Base-by-base conservation (phyloP, 2,888 invertebrate genomes). In the Hirtodrosophila histrioides region DNA sequence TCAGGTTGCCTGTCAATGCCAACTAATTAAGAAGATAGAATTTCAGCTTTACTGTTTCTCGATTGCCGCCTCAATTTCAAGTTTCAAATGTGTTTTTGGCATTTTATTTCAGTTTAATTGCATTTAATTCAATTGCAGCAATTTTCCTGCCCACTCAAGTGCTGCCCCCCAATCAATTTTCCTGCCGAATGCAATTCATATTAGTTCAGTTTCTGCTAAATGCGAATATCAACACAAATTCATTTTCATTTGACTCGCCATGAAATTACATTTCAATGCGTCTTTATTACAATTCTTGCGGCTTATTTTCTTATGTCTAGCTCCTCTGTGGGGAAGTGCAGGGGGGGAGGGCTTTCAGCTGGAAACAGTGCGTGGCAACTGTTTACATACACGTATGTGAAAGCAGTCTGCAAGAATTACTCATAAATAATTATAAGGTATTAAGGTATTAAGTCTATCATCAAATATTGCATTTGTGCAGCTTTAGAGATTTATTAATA, bases 21-120 rank as follows among this genome's bases (percentile, higher is more conserved):
- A 69, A 33, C 66, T 70, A 75, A 73, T 73, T 73, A 66, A 61
- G 50, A 49, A 56, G 36, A 70, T 75, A 49, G 40, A 61, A 57
- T 70, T 64, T 60, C 35, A 27, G 17, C 55, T 60, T 55, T 27
- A 29, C 39, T 35, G 35, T 49, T 23, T 27, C 12, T 44, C 37
- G 33, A 55, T 66, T 43, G 39, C 35, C 9, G 9, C 33, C 51
- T 48, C 43, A 17, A n/a, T 53, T 24, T 24, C 27, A 31, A n/a
- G 27, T 37, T 55, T 23, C 12, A 35, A 12, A n/a, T 36, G 7
- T 54, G 33, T 56, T 33, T 37, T 36, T 43, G 33, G 31, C 44
- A 48, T 35, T 64, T 74, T 48, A 53, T 44, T 60, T 49, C 44
- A 58, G 65, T 61, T 66, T 37, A 8, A 9, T 31, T 31, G 31